Percentiles rank a stretch among this genome's conserved stretches.
Evolutionary conservation across 2,113 vertebrate genomes (phyloP).

Genomic region (Nymphicus hollandicus): DNA sequence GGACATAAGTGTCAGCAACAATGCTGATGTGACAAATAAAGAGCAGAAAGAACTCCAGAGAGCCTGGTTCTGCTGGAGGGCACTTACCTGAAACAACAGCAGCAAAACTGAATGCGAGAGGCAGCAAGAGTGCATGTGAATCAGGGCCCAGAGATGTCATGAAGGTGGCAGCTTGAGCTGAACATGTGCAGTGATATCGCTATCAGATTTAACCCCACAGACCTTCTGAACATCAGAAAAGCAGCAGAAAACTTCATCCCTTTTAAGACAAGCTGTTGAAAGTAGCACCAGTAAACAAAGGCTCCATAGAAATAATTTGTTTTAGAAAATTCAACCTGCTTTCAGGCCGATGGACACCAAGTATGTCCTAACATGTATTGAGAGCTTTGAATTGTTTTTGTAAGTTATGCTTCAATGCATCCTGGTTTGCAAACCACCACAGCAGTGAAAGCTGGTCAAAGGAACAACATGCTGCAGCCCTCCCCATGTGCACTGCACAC

Average conservation of each 20-base stretch:
- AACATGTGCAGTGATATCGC: fast-evolving
- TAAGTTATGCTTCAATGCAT: neutral
- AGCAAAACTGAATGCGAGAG: neutral
- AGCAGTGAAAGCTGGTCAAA: neutral
- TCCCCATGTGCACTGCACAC: neutral
- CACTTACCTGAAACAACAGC: neutral
- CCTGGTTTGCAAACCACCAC: neutral
- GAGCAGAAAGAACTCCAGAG: neutral
- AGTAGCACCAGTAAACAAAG: neutral
- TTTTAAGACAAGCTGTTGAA: neutral
- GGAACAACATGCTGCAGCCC: neutral
- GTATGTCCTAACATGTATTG: neutral
- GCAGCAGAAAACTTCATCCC: fast-evolving
- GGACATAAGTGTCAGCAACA: neutral
- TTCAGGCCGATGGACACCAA: neutral
- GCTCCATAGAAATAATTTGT: neutral
- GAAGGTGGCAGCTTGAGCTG: neutral
- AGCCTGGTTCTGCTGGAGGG: neutral
- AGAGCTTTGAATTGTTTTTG: neutral
- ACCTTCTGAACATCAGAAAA: neutral
- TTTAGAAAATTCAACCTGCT: neutral
- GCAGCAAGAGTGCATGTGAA: neutral
- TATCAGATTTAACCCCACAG: neutral
- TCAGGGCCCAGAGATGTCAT: no score
- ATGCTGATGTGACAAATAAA: neutral